phyloP scores from a whole-genome alignment of 2,797 vertebrate species.

The Apodemus agrarius region DNA sequence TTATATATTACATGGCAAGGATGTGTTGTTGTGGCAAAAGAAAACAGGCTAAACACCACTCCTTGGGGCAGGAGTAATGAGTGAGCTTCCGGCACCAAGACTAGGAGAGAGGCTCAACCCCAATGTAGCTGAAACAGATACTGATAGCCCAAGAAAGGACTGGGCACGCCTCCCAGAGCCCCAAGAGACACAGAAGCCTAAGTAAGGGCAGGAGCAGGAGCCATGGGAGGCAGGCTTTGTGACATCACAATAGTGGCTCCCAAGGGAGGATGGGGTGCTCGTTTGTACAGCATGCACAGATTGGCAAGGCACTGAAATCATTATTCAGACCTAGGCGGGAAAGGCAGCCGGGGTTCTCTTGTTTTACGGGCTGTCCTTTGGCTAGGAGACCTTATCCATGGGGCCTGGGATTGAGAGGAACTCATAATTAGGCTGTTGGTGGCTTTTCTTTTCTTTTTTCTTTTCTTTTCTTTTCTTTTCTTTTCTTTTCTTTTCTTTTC shows the following conservation, averaged over 20 bases:
- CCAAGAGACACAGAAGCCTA: too few species aligned
- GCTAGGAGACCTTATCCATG: neutral
- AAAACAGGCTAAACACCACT: neutral
- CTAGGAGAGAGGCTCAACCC: neutral
- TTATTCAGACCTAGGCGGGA: neutral
- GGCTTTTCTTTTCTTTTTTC: too few species aligned
- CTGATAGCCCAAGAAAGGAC: neutral
- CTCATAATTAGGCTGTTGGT: neutral
- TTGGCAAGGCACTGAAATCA: neutral
- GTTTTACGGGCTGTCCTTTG: neutral
- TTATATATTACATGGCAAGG: neutral
- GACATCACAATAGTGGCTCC: neutral
- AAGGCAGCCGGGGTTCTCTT: neutral
- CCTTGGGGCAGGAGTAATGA: neutral
- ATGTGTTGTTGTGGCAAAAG: neutral
- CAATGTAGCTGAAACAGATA: neutral
- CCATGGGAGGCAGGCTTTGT: neutral
- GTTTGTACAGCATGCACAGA: neutral
- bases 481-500: too few species aligned
- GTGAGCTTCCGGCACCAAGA: neutral
- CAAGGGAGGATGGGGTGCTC: neutral
- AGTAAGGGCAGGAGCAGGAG: neutral
- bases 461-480: too few species aligned
- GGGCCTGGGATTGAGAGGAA: neutral
- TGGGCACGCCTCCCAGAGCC: rapidly evolving